Evolutionary conservation across 2,888 invertebrate genomes (phyloP), one percentile per base, ranked within the genome.

Genomic region (Lepidonotus clava): DNA sequence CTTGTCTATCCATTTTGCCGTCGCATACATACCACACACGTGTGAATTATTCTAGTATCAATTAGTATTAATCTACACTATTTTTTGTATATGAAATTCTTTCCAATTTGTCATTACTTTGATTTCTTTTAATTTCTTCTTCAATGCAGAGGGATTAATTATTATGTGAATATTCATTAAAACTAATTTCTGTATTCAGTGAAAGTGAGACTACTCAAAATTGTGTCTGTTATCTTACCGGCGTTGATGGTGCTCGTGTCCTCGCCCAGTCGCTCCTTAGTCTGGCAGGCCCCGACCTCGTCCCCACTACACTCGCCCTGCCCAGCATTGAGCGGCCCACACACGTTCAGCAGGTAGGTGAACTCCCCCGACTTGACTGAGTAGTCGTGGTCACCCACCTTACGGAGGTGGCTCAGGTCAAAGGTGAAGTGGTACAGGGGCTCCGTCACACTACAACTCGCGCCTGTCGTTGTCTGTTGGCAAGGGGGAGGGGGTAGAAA

Each of bases 401-500:
- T 91, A 8, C 88, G 88, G 56, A 94, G 90, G 24, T 89, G 86
- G 76, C 84, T 91, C 67, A 94, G 89, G 89, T 93, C 92, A 90
- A 93, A 93, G 80, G 88, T 86, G 80, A 90, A 90, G 67, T 91
- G 90, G 87, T 91, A 93, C 1, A 91, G 80, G 0, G 92, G 92
- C 40, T 93, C 93, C 2, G 86, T 88, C 0, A 93, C 93, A 67
- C 89, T 90, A 87, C 93, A 93, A 38, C 91, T 87, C 24, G 85
- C 83, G 14, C 93, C 93, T 34, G 53, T 83, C 11, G 77, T 71
- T 56, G 76, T 87, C 91, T 91, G 89, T 6, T n/a, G 18, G 8
- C 46, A 46, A 46, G 8, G 18, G 46, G 46, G 8, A 18, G 46
- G 18, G 8, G 18, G 46, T 18, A 46, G 18, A 46, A 8, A 8